A percentile compares a stretch with the other conserved stretches of the same genome.
Conservation (phyloP, 2,888 invertebrate species). For the Idaea dimidiata region DNA sequence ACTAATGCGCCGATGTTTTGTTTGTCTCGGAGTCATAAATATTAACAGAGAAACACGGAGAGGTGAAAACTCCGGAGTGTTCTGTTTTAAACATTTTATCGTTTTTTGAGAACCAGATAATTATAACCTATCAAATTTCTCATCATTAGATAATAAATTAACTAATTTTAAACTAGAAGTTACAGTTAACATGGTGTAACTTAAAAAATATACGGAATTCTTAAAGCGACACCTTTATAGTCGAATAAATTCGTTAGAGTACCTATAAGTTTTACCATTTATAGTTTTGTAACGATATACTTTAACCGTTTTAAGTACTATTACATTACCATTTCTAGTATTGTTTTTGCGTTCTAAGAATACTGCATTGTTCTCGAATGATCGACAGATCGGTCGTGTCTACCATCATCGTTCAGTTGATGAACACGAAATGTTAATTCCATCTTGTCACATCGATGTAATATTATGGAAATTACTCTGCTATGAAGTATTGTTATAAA, state of each 20-base stretch:
- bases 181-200: background rate
- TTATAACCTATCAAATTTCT: background rate
- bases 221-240: too few species aligned
- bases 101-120: constrained; percentile 7
- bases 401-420: constrained; percentile 53
- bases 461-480: constrained; percentile 48
- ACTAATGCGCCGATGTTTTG: constrained; percentile 71
- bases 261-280: background rate
- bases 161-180: background rate
- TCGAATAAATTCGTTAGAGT: background rate
- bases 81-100: constrained; percentile 30
- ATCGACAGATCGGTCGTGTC: constrained; percentile 56
- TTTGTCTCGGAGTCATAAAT: constrained; percentile 69
- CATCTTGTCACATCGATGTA: constrained; percentile 59
- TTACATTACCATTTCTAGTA: constrained; percentile 6
- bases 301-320: background rate
- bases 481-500: constrained; percentile 37
- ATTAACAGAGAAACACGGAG: constrained; percentile 58
- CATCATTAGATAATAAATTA: background rate
- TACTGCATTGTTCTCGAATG: constrained; percentile 62
- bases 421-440: constrained; percentile 66
- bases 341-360: background rate
- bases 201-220: background rate
- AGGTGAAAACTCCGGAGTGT: constrained; percentile 51
- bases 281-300: background rate